Conservation (phyloP, 2,888 invertebrate species). For the Hemithea aestivaria region DNA sequence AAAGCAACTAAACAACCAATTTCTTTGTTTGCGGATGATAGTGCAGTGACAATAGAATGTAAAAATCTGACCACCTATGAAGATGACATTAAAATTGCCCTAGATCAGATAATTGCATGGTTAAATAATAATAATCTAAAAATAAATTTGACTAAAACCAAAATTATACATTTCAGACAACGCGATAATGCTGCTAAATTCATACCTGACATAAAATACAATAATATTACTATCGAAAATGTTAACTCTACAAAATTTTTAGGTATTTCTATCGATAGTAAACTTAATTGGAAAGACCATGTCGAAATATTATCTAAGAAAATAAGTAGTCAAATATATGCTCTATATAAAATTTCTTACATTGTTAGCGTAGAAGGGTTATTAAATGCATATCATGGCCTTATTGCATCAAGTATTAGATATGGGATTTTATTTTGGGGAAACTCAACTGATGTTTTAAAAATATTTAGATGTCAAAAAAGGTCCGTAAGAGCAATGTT, state of each 20-base stretch:
- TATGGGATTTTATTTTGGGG: constrained; percentile 5
- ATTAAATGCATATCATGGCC: constrained; percentile 5
- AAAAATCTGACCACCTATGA: constrained; percentile 3
- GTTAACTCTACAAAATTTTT: neutral
- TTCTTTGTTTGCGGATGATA: constrained; percentile 2
- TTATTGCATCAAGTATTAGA: constrained; percentile 1
- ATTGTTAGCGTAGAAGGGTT: constrained; percentile 2
- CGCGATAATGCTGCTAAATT: neutral
- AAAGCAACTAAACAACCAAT: constrained; percentile 1
- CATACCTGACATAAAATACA: neutral
- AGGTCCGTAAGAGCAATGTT: neutral
- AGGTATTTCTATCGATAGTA: neutral
- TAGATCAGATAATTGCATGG: constrained; percentile 1
- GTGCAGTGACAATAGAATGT: neutral
- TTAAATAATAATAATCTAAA: constrained; percentile 1
- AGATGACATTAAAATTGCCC: constrained; percentile 4
- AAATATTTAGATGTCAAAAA: neutral
- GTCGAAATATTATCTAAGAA: neutral
- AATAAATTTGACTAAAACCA: constrained; percentile 1
- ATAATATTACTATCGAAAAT: neutral
- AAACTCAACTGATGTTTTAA: constrained; percentile 4
- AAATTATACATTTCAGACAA: constrained; percentile 4
- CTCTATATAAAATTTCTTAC: constrained; percentile 1
- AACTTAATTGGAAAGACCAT: neutral
- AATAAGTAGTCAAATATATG: constrained; percentile 2